Percentiles rank a stretch among this genome's conserved stretches.
Conservation (phyloP, 2,797 vertebrate genomes). For the Tiaroga cobitis region DNA sequence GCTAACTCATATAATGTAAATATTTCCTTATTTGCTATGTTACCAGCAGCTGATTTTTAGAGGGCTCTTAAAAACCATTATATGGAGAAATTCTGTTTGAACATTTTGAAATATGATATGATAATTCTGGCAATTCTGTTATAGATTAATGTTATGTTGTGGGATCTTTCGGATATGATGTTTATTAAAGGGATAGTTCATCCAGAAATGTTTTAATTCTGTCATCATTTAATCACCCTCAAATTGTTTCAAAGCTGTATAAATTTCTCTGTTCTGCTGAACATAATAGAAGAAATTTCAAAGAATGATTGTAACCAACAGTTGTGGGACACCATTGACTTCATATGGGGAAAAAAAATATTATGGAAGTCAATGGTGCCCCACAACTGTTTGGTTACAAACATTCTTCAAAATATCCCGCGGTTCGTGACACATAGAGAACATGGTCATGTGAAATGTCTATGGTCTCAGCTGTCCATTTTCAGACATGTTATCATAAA, state of each 20-base stretch:
- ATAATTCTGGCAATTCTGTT: background rate
- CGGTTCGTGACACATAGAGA: background rate
- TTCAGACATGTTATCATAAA: conserved; percentile 33
- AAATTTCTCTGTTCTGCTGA: too few species aligned
- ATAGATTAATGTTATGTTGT: background rate
- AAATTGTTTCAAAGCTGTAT: too few species aligned
- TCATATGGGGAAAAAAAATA: too few species aligned
- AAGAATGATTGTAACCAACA: too few species aligned
- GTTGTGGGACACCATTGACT: too few species aligned
- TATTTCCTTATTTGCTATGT: background rate
- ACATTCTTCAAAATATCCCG: background rate
- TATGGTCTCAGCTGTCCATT: conserved; percentile 19
- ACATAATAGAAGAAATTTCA: too few species aligned
- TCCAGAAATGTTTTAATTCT: too few species aligned
- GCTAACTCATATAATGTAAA: background rate
- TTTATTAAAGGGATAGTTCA: too few species aligned
- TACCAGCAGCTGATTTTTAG: background rate
- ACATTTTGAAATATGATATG: background rate
- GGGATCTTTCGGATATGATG: background rate
- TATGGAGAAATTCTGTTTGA: background rate
- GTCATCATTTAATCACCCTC: too few species aligned
- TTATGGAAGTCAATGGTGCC: background rate
- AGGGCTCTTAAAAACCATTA: background rate
- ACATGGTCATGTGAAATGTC: conserved; percentile 3
- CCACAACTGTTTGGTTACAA: too few species aligned